Percentiles rank a stretch among this genome's conserved stretches.
Conservation (phyloP, 2,888 invertebrate species). For the Phaonia tiefii region DNA sequence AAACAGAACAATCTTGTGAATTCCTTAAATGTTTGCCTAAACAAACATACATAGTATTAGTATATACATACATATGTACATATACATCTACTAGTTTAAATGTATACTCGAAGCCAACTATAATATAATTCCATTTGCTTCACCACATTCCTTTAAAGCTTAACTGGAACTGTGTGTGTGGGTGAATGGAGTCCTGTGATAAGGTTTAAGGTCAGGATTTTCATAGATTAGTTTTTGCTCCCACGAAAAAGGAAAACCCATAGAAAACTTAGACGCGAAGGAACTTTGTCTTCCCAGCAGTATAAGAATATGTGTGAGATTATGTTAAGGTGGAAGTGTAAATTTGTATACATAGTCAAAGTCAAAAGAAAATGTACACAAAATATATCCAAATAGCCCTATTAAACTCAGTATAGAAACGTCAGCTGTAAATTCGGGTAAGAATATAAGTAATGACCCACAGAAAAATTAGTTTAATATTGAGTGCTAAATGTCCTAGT, state of each 20-base stretch:
- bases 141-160: neutral
- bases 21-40: conserved; percentile 59
- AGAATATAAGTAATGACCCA: too few species aligned
- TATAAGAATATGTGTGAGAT: neutral
- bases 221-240: conserved; percentile 26
- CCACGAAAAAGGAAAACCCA: neutral
- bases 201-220: conserved; percentile 46
- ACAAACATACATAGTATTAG: neutral
- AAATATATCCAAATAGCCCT: too few species aligned
- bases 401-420: too few species aligned
- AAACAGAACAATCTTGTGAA: conserved; percentile 58
- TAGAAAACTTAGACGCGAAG: conserved; percentile 14
- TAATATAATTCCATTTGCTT: neutral
- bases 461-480: too few species aligned
- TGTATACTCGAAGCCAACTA: too few species aligned
- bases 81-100: too few species aligned
- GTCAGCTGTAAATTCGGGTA: too few species aligned
- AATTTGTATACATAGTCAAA: neutral
- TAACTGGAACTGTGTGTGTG: neutral
- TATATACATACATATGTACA: too few species aligned
- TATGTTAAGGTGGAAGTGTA: neutral
- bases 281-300: neutral
- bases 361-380: too few species aligned
- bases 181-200: conserved; percentile 28
- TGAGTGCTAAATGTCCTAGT: too few species aligned